phyloP scores from a whole-genome alignment of 1,140 invertebrate genomes.

The Nylanderia fulva region DNA sequence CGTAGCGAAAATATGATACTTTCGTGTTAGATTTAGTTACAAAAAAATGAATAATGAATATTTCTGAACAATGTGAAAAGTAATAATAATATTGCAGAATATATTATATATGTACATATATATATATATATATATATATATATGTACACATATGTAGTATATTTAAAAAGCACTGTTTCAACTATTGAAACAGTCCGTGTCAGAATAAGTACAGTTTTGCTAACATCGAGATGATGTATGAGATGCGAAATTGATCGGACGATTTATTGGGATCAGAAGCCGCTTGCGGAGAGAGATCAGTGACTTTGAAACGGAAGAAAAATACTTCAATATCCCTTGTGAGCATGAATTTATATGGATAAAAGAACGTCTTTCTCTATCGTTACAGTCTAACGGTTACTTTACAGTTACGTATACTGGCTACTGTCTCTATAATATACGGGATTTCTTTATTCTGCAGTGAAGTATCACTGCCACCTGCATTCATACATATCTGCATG shows the following conservation, averaged over 20 bases:
- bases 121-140: not conserved
- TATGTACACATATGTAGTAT: not conserved
- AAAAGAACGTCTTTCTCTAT: slow-evolving; percentile 22
- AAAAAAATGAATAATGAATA: not conserved
- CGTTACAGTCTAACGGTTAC: slow-evolving; percentile 19
- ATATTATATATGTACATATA: not conserved
- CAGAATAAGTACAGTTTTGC: not conserved
- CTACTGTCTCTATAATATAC: slow-evolving; percentile 3
- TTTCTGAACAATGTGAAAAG: not conserved
- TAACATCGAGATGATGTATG: not conserved
- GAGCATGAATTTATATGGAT: slow-evolving; percentile 36
- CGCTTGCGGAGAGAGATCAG: slow-evolving; percentile 22
- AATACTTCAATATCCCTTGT: slow-evolving; percentile 15
- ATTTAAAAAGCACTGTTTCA: too few species aligned
- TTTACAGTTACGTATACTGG: slow-evolving; percentile 11
- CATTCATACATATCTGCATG: not conserved
- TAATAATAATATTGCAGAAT: not conserved
- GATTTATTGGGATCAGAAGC: not conserved
- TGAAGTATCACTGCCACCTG: not conserved
- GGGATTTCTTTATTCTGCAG: slow-evolving; percentile 22
- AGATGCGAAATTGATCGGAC: not conserved
- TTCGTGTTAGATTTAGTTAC: not conserved
- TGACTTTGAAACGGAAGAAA: slow-evolving; percentile 24
- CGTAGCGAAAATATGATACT: not conserved
- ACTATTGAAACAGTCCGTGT: not conserved